These are phyloP conservation scores for Scaptodrosophila latifasciaeformis DNA, from an alignment of 2,888 invertebrate species.

Conservation along the genomic window DNA sequence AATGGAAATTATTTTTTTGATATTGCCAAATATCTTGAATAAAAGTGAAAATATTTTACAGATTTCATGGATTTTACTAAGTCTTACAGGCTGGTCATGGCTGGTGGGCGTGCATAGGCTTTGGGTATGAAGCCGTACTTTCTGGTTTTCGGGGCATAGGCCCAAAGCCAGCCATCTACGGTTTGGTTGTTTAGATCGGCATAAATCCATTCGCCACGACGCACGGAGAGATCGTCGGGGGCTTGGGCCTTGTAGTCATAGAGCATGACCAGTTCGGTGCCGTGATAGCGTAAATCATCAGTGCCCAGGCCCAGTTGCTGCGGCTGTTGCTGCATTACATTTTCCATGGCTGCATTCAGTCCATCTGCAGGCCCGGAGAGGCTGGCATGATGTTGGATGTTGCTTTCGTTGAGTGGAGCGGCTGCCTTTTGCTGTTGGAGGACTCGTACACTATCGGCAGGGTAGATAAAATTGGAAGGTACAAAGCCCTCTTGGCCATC, in stretches of 20 bases:
- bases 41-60: no score
- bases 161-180: constrained; percentile 96
- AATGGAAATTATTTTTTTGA: no score
- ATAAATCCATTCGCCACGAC: constrained; percentile 96
- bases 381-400: constrained; percentile 46
- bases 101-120: constrained; percentile 93
- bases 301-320: constrained; percentile 71
- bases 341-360: constrained; percentile 49
- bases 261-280: constrained; percentile 93
- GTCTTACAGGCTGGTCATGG: constrained; percentile 83
- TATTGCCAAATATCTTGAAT: no score
- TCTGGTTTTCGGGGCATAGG: constrained; percentile 92
- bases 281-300: constrained; percentile 86
- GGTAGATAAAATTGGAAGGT: constrained; percentile 95
- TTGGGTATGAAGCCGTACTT: constrained; percentile 97
- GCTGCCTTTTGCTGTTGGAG: constrained; percentile 44
- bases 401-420: constrained; percentile 41
- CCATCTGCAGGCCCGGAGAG: constrained; percentile 27
- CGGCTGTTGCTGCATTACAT: constrained; percentile 47
- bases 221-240: constrained; percentile 92
- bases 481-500: constrained; percentile 97
- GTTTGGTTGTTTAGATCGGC: constrained; percentile 95
- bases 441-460: constrained; percentile 83
- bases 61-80: neutral
- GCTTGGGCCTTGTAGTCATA: constrained; percentile 97